Percentiles rank a stretch among this genome's conserved stretches.
These are phyloP conservation scores for Ophiothrix spiculata DNA, from an alignment of 35 echinoderm and acorn worm genomes.

Conservation along the genomic window DNA sequence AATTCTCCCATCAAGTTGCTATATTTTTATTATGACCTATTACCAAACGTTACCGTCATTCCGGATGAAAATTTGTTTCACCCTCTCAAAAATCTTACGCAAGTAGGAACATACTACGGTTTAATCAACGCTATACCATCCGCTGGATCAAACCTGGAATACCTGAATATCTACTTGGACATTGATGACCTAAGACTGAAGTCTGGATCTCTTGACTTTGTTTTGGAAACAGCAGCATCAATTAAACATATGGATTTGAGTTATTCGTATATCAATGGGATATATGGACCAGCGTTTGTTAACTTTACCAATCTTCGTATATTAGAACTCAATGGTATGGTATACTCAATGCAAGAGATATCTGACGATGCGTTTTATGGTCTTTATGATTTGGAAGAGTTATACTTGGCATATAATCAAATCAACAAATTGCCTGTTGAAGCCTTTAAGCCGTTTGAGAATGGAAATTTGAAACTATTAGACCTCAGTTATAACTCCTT, in stretches of 20 bases:
- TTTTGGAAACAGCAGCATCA: no score
- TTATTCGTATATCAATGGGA: not conserved
- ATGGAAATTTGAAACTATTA: not conserved
- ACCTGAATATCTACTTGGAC: not conserved
- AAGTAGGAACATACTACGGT: not conserved
- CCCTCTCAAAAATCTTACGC: not conserved
- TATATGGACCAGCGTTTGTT: not conserved
- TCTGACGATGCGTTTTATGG: not conserved
- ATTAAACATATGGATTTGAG: not conserved
- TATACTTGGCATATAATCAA: not conserved
- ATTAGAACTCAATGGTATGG: not conserved
- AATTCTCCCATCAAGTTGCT: not conserved
- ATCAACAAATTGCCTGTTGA: not conserved
- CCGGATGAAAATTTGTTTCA: not conserved
- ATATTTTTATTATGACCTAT: not conserved
- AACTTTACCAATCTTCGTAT: not conserved
- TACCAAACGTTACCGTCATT: not conserved
- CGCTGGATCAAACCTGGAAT: not conserved
- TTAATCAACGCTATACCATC: not conserved
- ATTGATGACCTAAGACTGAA: not conserved
- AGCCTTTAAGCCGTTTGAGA: not conserved
- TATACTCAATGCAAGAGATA: not conserved
- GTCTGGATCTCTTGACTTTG: not conserved
- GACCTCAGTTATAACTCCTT: not conserved
- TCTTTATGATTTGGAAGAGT: not conserved